These are phyloP conservation scores for Hemichromis elongatus DNA, from an alignment of 2,113 vertebrate genomes.

Conservation along the genomic window DNA sequence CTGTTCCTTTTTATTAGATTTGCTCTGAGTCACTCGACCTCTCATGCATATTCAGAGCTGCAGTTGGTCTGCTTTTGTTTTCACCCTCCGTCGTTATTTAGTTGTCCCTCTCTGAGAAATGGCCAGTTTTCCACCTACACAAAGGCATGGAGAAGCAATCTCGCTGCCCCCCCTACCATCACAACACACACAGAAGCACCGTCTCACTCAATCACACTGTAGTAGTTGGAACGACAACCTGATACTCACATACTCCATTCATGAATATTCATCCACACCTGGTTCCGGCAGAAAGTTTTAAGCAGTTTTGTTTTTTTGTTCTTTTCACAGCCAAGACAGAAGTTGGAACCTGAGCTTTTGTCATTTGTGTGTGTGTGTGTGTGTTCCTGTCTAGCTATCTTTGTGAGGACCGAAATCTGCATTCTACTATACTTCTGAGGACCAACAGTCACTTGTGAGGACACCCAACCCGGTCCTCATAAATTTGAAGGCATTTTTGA, in stretches of 20 bases:
- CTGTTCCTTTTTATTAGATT: constrained; percentile 12
- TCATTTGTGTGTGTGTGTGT: neutral
- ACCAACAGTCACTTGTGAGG: too few species aligned
- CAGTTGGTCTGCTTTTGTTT: constrained; percentile 39
- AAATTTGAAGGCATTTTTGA: too few species aligned
- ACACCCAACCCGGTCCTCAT: too few species aligned
- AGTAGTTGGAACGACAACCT: constrained; percentile 38
- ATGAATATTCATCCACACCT: constrained; percentile 78
- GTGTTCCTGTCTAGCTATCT: too few species aligned
- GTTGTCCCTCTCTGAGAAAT: constrained; percentile 44
- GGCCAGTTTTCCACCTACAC: constrained; percentile 62
- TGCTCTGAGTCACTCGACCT: constrained; percentile 4
- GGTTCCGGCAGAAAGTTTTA: constrained; percentile 59
- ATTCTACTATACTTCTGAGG: too few species aligned
- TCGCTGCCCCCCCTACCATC: neutral
- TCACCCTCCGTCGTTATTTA: constrained; percentile 39
- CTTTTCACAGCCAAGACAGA: constrained; percentile 36
- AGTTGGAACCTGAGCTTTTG: constrained; percentile 44
- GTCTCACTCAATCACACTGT: constrained; percentile 37
- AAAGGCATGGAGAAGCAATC: constrained; percentile 5
- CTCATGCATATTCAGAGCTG: constrained; percentile 63
- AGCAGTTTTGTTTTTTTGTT: constrained; percentile 49
- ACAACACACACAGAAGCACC: neutral
- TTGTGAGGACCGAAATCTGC: too few species aligned
- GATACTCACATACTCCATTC: constrained; percentile 29